Base-by-base conservation (phyloP, 2,113 vertebrate genomes). In the Dinomys branickii region DNA sequence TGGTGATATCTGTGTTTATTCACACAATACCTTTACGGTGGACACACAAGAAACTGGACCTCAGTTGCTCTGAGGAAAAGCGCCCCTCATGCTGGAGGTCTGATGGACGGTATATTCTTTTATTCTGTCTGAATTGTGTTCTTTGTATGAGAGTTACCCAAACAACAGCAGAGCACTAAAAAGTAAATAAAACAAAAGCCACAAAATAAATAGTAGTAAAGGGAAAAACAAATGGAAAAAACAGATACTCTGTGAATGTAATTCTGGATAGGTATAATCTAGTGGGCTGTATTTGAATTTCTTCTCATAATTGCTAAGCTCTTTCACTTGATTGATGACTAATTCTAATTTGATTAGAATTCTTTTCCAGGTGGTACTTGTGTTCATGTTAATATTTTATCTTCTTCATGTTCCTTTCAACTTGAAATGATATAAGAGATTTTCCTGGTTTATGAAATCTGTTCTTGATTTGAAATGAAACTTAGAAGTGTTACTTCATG, bases 401-500 rank as follows among this genome's bases (percentile, higher is more conserved):
- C 16, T 75, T 61, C 14, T 69, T 71, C 7, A 78, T 92, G 52
- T 95, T 84, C 35, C 4, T 30, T 88, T 58, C 47, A 80, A 56
- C 28, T 81, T 93, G 10, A 88, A 52, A 65, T 90, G 54, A 84
- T 84, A 12, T 30, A 88, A 65, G 69, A 88, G 47, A 71, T 5
- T 93, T 88, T 71, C 9, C 58, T 77, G 65, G 26, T 85, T 63
- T 30, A 54, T 78, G 16, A 82, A n/a, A 91, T 97, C n/a, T 95
- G 22, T 83, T 94, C n/a, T 95, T 90, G 54, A 80, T 94, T 77
- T 95, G 54, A 41, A 92, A 44, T 92, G 10, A 16, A 85, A 92
- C 13, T 78, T 80, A 63, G 47, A 95, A 91, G 44, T 56, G 56
- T 91, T 82, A 41, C 58, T 92, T 92, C 81, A 63, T 54, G 50